Base-by-base conservation (phyloP, 1,140 invertebrate species). In the Sogatella furcifera region DNA sequence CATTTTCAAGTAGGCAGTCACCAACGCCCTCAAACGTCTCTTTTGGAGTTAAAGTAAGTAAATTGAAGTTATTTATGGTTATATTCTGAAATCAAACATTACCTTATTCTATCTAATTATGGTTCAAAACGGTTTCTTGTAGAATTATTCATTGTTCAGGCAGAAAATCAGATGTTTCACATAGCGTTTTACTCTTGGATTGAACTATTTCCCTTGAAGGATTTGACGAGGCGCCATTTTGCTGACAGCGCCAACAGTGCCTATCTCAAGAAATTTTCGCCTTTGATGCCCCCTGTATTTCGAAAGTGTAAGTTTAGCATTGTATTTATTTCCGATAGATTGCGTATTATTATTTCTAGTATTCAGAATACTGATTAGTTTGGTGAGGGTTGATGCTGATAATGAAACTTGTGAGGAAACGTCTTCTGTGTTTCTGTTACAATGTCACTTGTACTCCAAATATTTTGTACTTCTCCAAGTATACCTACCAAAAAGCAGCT, bases 201-300 rank as follows among this genome's bases (percentile, higher is more conserved):
- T 38, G 34, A 38, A 13, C 34, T 9, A 38, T 38, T 38, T 38
- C 34, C 34, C 11, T 38, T 38, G 3, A 38, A 38, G 34, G 34
- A 38, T 54, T 38, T 34, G 59, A 56, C 57, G n/a, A 44, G 52
- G 42, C 52, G 62, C 78, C 79, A 81, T 80, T 77, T 81, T 81
- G 81, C 81, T 81, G 79, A 78, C 81, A 82, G 81, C 81, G 81
- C 81, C 80, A 78, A 79, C 80, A 72, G 80, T 82, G 81, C 80
- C 81, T 80, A 81, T 81, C 82, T 81, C 76, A 69, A 73, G 80
- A 80, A 82, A 80, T 81, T 83, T 82, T 81, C 79, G 77, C 78
- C 73, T 77, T 78, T 81, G 80, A 82, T 82, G 81, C 81, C 81
- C 81, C 81, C 81, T 82, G 78, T 78, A 74, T 78, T 75, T 75